Conservation (phyloP, 1,140 invertebrate genomes). For the Drosophila erecta region DNA sequence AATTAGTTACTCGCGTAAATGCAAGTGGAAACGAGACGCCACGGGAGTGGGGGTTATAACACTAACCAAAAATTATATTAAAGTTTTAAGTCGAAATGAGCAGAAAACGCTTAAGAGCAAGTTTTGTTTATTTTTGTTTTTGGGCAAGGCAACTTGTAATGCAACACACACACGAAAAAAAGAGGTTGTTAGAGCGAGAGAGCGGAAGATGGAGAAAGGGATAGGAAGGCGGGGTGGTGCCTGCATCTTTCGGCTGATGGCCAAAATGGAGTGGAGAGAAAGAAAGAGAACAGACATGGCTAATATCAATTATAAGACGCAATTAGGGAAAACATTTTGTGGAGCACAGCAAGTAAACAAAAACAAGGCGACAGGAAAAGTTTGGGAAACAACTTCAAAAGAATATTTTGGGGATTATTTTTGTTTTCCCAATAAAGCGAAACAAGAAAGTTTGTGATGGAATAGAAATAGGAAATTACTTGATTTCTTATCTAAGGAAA, state of each 20-base stretch:
- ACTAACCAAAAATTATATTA: conserved; percentile 40
- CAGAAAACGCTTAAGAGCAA: conserved; percentile 39
- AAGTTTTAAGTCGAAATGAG: conserved; percentile 52
- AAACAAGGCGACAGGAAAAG: conserved; percentile 1
- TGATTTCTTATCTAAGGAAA: not conserved
- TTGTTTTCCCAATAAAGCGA: not conserved
- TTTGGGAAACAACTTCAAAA: conserved; percentile 8
- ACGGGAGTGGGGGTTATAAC: conserved; percentile 1
- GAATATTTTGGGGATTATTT: not conserved
- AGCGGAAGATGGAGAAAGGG: not conserved
- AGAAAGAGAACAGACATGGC: conserved; percentile 15
- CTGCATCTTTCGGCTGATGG: conserved; percentile 60
- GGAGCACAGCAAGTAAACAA: conserved; percentile 20
- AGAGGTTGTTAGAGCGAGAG: conserved; percentile 4
- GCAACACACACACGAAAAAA: conserved; percentile 15
- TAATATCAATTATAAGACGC: conserved; percentile 68
- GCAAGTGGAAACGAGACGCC: conserved; percentile 1
- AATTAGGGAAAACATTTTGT: conserved; percentile 62
- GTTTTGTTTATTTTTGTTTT: conserved; percentile 27
- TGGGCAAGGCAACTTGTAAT: conserved; percentile 12
- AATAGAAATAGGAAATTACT: too few species aligned
- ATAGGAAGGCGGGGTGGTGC: conserved; percentile 7
- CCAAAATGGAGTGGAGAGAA: conserved; percentile 52
- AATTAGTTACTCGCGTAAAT: conserved; percentile 35
- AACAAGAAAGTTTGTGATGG: too few species aligned